Conservation (phyloP, 2,113 vertebrate genomes). For the Zosterops hypoxanthus region DNA sequence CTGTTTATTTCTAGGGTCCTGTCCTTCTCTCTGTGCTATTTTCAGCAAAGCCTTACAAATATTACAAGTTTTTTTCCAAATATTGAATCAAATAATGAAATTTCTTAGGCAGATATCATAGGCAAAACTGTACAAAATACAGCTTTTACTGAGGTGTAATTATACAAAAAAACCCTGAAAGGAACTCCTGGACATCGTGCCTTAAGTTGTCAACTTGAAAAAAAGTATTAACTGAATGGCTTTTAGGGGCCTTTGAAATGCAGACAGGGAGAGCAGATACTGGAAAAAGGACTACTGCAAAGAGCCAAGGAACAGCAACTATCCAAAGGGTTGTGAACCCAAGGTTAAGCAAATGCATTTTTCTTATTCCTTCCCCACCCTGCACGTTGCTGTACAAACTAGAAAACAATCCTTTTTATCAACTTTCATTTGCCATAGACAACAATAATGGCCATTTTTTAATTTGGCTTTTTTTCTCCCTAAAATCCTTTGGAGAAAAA, state of each 20-base stretch:
- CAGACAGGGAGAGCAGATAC: background rate
- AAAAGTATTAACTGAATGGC: background rate
- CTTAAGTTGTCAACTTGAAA: background rate
- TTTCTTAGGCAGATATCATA: background rate
- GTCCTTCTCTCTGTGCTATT: background rate
- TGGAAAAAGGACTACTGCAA: background rate
- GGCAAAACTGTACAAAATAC: background rate
- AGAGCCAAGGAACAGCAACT: background rate
- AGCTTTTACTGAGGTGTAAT: background rate
- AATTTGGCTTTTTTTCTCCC: background rate
- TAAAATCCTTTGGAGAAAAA: background rate
- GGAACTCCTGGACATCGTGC: background rate
- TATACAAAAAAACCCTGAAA: background rate
- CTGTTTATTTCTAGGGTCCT: background rate
- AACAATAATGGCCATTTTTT: background rate
- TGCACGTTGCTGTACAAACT: background rate
- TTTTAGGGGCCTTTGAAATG: background rate
- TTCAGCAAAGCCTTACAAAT: background rate
- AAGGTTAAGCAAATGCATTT: constrained; percentile 11
- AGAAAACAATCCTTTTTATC: background rate
- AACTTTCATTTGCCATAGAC: background rate
- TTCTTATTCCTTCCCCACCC: background rate
- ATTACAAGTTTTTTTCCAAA: background rate
- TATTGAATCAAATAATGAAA: background rate
- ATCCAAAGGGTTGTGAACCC: background rate